These are phyloP conservation scores for Henricia sp. DNA, from an alignment of 53 echinoderm and acorn worm genomes.

Conservation along the genomic window DNA sequence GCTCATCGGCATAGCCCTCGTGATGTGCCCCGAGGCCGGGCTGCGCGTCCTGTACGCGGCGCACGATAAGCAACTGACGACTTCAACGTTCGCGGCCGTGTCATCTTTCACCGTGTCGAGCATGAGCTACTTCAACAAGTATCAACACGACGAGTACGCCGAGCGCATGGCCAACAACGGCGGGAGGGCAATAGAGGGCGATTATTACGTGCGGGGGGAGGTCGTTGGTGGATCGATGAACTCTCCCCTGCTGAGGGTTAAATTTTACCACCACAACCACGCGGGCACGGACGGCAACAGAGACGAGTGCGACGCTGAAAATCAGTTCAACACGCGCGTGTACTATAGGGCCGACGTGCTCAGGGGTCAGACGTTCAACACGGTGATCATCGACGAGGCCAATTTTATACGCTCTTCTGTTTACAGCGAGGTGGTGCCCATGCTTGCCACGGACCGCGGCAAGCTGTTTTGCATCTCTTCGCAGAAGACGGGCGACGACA, in stretches of 20 bases:
- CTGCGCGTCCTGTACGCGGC: constrained; percentile 11
- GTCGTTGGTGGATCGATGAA: background rate
- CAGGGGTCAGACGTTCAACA: constrained; percentile 19
- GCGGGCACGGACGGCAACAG: background rate
- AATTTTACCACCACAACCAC: background rate
- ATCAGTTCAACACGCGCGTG: background rate
- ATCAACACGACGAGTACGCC: too few species aligned
- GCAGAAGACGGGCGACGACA: too few species aligned
- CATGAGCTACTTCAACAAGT: too few species aligned
- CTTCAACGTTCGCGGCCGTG: too few species aligned
- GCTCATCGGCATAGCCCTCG: background rate
- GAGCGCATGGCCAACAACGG: background rate
- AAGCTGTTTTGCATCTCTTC: too few species aligned
- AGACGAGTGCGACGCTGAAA: background rate
- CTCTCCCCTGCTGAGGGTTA: background rate
- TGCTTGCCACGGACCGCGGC: too few species aligned
- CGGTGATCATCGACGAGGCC: constrained; percentile 11
- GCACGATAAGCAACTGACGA: background rate
- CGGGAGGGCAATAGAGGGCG: background rate
- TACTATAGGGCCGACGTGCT: background rate
- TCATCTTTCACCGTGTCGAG: too few species aligned
- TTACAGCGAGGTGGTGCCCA: too few species aligned
- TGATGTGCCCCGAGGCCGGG: constrained; percentile 24
- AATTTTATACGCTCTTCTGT: too few species aligned
- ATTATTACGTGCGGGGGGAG: background rate